Evolutionary conservation across 2,888 invertebrate species (phyloP).

Genomic region (Standfussiana lucernea): DNA sequence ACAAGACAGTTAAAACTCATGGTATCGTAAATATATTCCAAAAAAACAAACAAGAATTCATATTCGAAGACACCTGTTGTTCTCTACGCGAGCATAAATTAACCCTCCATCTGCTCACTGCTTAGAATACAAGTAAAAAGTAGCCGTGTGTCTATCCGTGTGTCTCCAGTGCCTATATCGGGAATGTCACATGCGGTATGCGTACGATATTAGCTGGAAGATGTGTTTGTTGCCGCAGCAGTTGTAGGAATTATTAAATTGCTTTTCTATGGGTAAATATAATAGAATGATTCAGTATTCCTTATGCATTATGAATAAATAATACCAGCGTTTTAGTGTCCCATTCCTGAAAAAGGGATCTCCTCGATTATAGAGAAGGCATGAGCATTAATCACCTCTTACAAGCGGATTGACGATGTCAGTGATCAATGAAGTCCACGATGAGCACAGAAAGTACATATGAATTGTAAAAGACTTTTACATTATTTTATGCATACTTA

Average conservation of each 20-base stretch:
- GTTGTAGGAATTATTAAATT: constrained; percentile 10
- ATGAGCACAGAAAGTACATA: background rate
- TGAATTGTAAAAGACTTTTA: background rate
- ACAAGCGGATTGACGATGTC: background rate
- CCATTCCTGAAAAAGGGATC: background rate
- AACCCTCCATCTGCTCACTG: constrained; percentile 70
- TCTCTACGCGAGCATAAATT: constrained; percentile 56
- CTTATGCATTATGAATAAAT: background rate
- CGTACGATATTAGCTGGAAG: constrained; percentile 13
- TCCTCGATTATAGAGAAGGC: background rate
- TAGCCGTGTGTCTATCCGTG: constrained; percentile 23
- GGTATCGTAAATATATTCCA: constrained; percentile 16
- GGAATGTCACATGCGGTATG: constrained; percentile 67
- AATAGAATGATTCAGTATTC: background rate
- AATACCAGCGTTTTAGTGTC: background rate
- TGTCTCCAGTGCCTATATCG: constrained; percentile 54
- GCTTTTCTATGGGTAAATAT: background rate
- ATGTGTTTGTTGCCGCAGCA: background rate
- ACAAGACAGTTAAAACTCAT: constrained; percentile 8
- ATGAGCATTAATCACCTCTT: background rate
- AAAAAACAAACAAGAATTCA: constrained; percentile 50
- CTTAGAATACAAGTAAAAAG: constrained; percentile 63
- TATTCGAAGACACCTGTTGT: constrained; percentile 64
- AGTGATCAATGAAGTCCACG: background rate
- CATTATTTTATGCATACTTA: background rate